Conservation (phyloP, 2,797 vertebrate species). For the Lophius americanus region DNA sequence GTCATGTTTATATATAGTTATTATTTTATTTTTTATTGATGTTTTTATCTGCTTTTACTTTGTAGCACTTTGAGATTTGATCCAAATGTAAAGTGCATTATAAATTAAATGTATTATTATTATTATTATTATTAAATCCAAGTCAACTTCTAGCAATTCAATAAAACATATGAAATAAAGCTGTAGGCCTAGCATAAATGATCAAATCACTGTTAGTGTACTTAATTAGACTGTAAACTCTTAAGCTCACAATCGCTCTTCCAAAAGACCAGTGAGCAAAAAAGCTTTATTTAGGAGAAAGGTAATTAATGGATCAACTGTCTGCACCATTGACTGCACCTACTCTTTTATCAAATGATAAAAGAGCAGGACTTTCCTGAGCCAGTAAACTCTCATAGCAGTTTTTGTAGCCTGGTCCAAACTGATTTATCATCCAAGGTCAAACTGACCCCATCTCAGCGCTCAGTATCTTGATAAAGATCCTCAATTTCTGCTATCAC, state of each 20-base stretch:
- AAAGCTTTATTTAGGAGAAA: background rate
- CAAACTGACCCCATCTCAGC: constrained; percentile 30
- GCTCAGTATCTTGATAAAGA: constrained; percentile 62
- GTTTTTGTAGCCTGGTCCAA: constrained; percentile 18
- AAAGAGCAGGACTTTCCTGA: background rate
- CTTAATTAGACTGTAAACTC: background rate
- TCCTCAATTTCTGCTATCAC: constrained; percentile 65
- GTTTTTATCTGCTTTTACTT: no score
- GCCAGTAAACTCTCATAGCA: constrained; percentile 3
- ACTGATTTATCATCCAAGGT: constrained; percentile 64
- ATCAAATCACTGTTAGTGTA: background rate
- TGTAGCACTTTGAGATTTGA: no score
- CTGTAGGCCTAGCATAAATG: background rate
- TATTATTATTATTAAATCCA: background rate
- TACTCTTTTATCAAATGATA: constrained; percentile 7
- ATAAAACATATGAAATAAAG: background rate
- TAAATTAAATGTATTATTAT: no score
- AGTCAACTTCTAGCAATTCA: background rate
- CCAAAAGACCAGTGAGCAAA: background rate
- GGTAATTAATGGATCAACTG: background rate
- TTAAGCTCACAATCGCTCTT: background rate
- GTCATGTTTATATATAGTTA: no score
- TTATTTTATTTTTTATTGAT: no score
- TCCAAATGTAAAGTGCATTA: no score
- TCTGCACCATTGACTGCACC: background rate